Evolutionary conservation across 2,113 vertebrate genomes (phyloP).

Genomic region (Calyptomena viridis): DNA sequence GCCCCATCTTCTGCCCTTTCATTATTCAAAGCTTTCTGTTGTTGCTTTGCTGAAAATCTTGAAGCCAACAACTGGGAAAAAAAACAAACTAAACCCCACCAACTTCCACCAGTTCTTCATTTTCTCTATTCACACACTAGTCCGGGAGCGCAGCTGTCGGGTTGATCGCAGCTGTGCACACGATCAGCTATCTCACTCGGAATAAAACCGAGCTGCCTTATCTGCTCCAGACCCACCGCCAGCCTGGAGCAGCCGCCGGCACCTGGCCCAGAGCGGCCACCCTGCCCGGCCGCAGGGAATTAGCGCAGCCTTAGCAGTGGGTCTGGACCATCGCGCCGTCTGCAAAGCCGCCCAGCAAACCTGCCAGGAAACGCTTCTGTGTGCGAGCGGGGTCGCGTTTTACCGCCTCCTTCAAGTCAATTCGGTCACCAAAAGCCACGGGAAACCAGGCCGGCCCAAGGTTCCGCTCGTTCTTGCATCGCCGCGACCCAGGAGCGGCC

Average conservation of each 20-base stretch:
- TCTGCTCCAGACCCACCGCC: fast-evolving
- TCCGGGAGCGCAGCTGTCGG: background rate
- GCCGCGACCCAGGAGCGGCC: fast-evolving
- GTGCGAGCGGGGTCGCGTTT: background rate
- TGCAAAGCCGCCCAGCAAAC: background rate
- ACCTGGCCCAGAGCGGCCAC: too few relatives aligned
- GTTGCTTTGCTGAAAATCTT: background rate
- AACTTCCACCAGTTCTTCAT: background rate
- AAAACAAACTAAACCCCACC: fast-evolving
- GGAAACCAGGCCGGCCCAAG: background rate
- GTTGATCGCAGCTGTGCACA: background rate
- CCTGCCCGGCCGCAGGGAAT: background rate
- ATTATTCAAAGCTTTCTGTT: fast-evolving
- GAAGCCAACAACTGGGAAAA: background rate
- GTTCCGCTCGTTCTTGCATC: fast-evolving
- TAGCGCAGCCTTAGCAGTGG: fast-evolving
- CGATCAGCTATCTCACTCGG: fast-evolving
- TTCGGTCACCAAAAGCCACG: fast-evolving
- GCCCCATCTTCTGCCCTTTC: background rate
- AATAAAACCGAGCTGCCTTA: fast-evolving
- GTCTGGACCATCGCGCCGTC: fast-evolving
- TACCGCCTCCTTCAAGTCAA: background rate
- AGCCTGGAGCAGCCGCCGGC: background rate
- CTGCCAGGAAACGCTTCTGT: background rate
- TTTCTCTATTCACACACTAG: background rate